A percentile compares a stretch with the other conserved stretches of the same genome.
Conservation (phyloP, 1,140 invertebrate genomes). For the Drosophila ercepeae region DNA sequence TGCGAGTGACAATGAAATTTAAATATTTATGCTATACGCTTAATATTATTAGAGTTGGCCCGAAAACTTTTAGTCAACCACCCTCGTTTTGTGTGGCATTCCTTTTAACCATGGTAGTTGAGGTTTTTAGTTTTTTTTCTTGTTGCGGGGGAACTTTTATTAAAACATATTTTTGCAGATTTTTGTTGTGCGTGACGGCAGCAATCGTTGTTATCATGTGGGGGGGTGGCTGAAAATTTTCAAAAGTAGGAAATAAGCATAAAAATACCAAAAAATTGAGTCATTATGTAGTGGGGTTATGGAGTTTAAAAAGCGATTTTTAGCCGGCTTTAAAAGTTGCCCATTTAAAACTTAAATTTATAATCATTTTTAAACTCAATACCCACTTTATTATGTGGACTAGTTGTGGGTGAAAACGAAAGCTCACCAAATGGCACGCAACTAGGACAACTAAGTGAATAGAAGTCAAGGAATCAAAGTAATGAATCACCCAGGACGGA, state of each 20-base stretch:
- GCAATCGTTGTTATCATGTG: constrained; percentile 9
- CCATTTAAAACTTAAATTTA: not conserved
- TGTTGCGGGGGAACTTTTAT: constrained; percentile 68
- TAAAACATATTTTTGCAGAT: constrained; percentile 76
- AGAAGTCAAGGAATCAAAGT: constrained; percentile 78
- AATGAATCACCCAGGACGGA: constrained; percentile 66
- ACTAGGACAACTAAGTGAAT: constrained; percentile 66
- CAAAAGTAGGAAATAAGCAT: constrained; percentile 58
- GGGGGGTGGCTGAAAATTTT: constrained; percentile 23
- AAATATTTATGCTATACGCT: constrained; percentile 82
- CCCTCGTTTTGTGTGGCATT: constrained; percentile 13
- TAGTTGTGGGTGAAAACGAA: constrained; percentile 48
- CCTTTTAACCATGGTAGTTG: constrained; percentile 7
- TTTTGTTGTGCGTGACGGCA: constrained; percentile 59
- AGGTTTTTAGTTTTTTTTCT: constrained; percentile 1
- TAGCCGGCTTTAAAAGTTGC: not conserved
- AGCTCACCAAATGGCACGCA: constrained; percentile 56
- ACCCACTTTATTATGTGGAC: not conserved
- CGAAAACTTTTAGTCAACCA: constrained; percentile 43
- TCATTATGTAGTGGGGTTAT: constrained; percentile 61
- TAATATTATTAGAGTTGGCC: constrained; percentile 76
- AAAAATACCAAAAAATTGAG: constrained; percentile 76
- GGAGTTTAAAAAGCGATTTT: constrained; percentile 44
- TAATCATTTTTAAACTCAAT: not conserved
- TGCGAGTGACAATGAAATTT: constrained; percentile 82